A percentile compares a stretch with the other conserved stretches of the same genome.
Evolutionary conservation across 2,888 invertebrate species (phyloP).

Genomic region (Andrena haemorrhoa): DNA sequence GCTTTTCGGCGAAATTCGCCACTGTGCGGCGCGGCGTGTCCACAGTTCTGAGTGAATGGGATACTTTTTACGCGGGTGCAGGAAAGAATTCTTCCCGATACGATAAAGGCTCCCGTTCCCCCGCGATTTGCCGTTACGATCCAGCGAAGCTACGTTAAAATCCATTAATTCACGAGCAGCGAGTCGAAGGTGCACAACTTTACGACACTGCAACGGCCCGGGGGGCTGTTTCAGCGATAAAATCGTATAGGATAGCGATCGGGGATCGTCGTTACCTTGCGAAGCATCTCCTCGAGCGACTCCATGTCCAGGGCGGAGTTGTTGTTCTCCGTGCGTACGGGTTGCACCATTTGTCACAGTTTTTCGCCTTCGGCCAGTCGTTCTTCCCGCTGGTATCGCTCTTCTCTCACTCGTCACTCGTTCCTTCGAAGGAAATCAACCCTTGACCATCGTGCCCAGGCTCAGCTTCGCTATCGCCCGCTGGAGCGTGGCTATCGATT

Average conservation of each 20-base stretch:
- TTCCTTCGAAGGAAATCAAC: constrained; percentile 25
- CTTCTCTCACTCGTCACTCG: constrained; percentile 16
- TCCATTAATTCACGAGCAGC: constrained; percentile 17
- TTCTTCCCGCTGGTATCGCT: constrained; percentile 33
- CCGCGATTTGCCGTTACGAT: constrained; percentile 19
- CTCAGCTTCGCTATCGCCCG: neutral
- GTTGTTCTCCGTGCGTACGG: constrained; percentile 86
- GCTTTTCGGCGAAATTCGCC: too few species aligned
- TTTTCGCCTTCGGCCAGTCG: constrained; percentile 34
- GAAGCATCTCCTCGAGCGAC: constrained; percentile 92
- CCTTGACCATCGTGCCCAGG: constrained; percentile 9
- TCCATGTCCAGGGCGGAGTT: constrained; percentile 90
- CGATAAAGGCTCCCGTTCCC: neutral
- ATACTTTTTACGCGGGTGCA: neutral
- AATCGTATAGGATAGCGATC: constrained; percentile 36
- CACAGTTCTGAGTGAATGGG: too few species aligned
- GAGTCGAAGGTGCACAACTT: constrained; percentile 7
- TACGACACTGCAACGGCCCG: neutral
- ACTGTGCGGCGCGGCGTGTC: too few species aligned
- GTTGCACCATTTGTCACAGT: constrained; percentile 79
- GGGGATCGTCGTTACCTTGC: constrained; percentile 87
- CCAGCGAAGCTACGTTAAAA: constrained; percentile 12
- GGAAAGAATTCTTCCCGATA: constrained; percentile 35
- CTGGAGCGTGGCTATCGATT: neutral
- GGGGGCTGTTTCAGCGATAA: neutral